Evolutionary conservation across 2,797 vertebrate species (phyloP).

Genomic region (Danio kyathit): DNA sequence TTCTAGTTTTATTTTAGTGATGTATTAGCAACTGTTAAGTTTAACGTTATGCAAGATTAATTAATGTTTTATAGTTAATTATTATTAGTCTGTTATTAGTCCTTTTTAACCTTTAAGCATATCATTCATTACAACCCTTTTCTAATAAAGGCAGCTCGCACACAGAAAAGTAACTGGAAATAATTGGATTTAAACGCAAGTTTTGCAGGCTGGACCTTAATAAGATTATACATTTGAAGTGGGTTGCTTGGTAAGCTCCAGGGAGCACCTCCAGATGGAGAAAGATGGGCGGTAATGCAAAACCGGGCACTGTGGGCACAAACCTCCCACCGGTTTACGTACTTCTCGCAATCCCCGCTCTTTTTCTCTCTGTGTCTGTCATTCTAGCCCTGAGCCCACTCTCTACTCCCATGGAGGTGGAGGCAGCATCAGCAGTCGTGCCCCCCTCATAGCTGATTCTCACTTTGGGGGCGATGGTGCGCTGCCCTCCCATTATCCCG

Average conservation of each 20-base stretch:
- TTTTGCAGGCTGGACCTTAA: slow-evolving; percentile 69
- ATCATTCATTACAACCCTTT: background rate
- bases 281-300: slow-evolving; percentile 80
- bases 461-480: slow-evolving; percentile 83
- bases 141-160: background rate
- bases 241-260: slow-evolving; percentile 76
- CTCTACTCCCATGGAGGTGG: slow-evolving; percentile 75
- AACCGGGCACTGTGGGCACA: slow-evolving; percentile 70
- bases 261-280: slow-evolving; percentile 91
- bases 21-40: no score
- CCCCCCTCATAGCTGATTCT: slow-evolving; percentile 75
- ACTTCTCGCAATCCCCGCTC: slow-evolving; percentile 25
- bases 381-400: slow-evolving; percentile 63
- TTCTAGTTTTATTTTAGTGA: no score
- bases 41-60: no score
- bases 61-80: no score
- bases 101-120: background rate
- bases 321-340: slow-evolving; percentile 56
- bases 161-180: slow-evolving; percentile 70
- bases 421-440: slow-evolving; percentile 78
- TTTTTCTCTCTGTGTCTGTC: slow-evolving; percentile 45
- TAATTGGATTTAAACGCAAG: slow-evolving; percentile 80
- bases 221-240: slow-evolving; percentile 76
- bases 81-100: no score
- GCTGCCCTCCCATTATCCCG: slow-evolving; percentile 92